Base-by-base conservation (phyloP, 1,140 invertebrate species). In the Tenebrio molitor region DNA sequence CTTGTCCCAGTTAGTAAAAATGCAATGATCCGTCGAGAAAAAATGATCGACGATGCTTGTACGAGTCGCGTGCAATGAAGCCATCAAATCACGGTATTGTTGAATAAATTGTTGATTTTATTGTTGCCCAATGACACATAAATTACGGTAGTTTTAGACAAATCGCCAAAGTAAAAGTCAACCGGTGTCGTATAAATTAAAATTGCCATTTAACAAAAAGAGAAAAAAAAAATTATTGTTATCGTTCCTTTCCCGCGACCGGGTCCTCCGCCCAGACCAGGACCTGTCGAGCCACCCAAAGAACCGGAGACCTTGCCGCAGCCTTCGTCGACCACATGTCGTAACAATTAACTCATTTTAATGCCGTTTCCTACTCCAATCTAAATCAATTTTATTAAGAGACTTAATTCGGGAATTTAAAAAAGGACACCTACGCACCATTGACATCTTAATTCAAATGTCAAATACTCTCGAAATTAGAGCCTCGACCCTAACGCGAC, bases 291-390 rank as follows among this genome's bases (percentile, higher is more conserved):
- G n/a, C 36, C 7, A 21, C 1, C 19, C 6, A 50, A 7, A 4
- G 4, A 33, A 33, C 4, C 29, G 4, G 29, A 15, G 50, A 58
- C 50, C 50, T 58, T 58, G 50, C 12, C 15, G 15, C 19, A 58
- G 50, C 50, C 50, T 58, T 50, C 44, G 44, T 7, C 17, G 19
- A 12, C 17, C 12, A 53, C 50, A 29, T 58, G 50, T 34, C 12
- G 50, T 58, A 58, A 58, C 50, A 58, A 58, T 58, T 58, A 58
- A 58, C 50, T 50, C 15, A 21, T 50, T 50, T 50, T 50, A 58
- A 58, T 58, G n/a, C 50, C 50, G 12, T 58, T 58, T 58, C 50
- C 50, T 58, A 29, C 50, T 58, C 50, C 15, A 58, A 58, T 58
- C 50, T 58, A 46, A 46, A 46, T 17, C 7, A 41, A 41, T 10